Conservation (phyloP, 2,888 invertebrate species). For the Dryococelus australis region DNA sequence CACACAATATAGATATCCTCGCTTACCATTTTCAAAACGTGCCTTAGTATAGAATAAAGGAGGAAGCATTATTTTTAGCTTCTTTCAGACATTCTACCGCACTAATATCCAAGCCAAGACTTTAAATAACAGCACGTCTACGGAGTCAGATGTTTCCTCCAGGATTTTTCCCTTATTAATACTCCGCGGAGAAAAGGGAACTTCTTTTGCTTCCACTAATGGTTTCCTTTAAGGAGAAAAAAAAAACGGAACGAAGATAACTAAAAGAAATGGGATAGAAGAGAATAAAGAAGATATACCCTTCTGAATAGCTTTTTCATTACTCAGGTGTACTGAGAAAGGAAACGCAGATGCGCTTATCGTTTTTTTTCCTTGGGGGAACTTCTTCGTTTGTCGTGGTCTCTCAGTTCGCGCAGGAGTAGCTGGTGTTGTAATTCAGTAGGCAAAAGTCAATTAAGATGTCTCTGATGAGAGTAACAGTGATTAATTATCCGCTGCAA, state of each 20-base stretch:
- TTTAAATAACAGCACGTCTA: background rate
- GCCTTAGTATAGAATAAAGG: too few relatives aligned
- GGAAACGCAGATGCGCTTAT: background rate
- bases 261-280: background rate
- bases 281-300: background rate
- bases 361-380: background rate
- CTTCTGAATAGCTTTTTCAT: constrained; percentile 11
- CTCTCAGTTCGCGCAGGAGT: too few relatives aligned
- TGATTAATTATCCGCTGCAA: too few relatives aligned
- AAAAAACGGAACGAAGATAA: background rate
- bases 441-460: too few relatives aligned
- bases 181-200: background rate
- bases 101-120: background rate
- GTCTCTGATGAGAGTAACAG: too few relatives aligned
- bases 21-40: too few relatives aligned
- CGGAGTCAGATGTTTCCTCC: background rate
- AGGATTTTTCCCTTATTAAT: background rate
- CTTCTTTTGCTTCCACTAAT: constrained; percentile 9
- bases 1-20: too few relatives aligned
- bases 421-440: too few relatives aligned
- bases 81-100: background rate
- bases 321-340: background rate
- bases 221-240: background rate
- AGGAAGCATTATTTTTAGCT: too few relatives aligned
- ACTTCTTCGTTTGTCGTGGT: too few relatives aligned